Evolutionary conservation across 2,888 invertebrate species (phyloP).

Genomic region (Caenorhabditis doughertyi): DNA sequence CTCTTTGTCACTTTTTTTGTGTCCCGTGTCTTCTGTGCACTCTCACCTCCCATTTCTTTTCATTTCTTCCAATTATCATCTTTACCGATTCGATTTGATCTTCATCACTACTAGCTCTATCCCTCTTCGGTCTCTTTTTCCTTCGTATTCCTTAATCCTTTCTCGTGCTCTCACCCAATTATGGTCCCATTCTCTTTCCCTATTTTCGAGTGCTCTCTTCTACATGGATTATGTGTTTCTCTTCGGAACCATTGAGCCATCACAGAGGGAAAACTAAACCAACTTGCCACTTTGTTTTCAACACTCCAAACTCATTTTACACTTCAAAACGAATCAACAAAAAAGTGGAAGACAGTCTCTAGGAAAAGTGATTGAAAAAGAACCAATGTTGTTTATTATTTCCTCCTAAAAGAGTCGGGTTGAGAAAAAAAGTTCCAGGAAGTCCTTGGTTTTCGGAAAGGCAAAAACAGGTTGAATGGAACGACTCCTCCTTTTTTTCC

Average conservation of each 20-base stretch:
- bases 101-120: constrained; percentile 9
- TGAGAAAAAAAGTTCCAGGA: background rate
- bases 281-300: constrained; percentile 24
- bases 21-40: constrained; percentile 40
- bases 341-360: background rate
- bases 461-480: background rate
- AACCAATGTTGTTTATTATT: background rate
- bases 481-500: background rate
- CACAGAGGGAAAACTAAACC: background rate
- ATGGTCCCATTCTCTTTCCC: constrained; percentile 53
- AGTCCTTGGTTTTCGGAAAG: background rate
- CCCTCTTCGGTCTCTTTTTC: constrained; percentile 8
- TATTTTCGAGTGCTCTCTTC: constrained; percentile 39
- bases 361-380: background rate
- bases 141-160: background rate
- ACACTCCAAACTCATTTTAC: background rate
- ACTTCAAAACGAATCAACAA: background rate
- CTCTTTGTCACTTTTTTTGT: constrained; percentile 32
- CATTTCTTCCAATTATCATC: constrained; percentile 28
- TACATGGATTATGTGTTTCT: constrained; percentile 36
- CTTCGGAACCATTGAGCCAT: background rate
- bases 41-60: constrained; percentile 18
- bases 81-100: constrained; percentile 41
- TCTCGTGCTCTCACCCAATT: constrained; percentile 50
- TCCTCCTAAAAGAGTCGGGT: background rate